These are phyloP conservation scores for Salvelinus alpinus DNA, from an alignment of 2,113 vertebrate species.

Conservation along the genomic window DNA sequence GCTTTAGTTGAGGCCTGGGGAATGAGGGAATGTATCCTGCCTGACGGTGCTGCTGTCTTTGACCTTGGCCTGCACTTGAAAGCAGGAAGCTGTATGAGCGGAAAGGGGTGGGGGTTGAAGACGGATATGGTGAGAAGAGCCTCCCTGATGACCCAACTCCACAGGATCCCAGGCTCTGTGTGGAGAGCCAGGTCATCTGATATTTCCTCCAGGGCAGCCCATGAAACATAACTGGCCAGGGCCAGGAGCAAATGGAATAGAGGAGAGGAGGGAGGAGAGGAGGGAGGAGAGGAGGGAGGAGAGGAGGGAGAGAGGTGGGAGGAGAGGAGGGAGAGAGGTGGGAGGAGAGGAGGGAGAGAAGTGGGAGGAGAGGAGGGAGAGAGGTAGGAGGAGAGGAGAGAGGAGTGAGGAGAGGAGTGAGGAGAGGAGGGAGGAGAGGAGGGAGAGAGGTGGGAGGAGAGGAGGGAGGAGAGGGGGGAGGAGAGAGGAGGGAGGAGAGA, in stretches of 20 bases:
- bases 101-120: conserved; percentile 29
- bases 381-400: neutral
- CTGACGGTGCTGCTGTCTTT: conserved; percentile 58
- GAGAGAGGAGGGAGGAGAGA: no score
- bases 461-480: neutral
- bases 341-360: no score
- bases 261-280: conserved; percentile 18
- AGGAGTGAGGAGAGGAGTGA: conserved; percentile 22
- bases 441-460: neutral
- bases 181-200: conserved; percentile 73
- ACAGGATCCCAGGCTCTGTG: conserved; percentile 65
- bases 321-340: no score
- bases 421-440: conserved; percentile 5
- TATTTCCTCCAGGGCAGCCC: conserved; percentile 78
- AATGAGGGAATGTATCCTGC: conserved; percentile 40
- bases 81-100: conserved; percentile 59
- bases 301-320: no score
- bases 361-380: neutral
- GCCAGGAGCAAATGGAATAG: conserved; percentile 67
- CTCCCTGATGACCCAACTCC: conserved; percentile 45
- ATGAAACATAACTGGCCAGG: conserved; percentile 70
- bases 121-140: conserved; percentile 58
- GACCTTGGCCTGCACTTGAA: conserved; percentile 78
- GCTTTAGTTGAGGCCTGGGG: conserved; percentile 69
- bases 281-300: conserved; percentile 26